Base-by-base conservation (phyloP, 1,140 invertebrate genomes). In the Ceratosolen solmsi region DNA sequence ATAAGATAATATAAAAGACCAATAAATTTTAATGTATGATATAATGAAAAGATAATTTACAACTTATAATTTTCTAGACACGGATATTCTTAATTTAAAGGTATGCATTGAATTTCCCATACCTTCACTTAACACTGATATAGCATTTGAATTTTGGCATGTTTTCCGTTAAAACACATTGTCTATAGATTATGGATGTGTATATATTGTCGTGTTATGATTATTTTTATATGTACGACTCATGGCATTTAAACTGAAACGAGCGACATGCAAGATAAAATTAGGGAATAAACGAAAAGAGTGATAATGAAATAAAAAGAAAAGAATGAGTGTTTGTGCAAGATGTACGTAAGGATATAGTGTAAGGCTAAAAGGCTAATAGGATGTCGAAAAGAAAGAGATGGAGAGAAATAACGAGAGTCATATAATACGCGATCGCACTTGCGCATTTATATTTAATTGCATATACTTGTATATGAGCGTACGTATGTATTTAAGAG, bases 221-320 rank as follows among this genome's bases (percentile, higher is more conserved):
- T 68, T 79, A 70, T 79, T 79, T 79, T 63, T 63, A 79, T 79
- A 63, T 15, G 63, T 54, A 38, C 60, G 41, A 79, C 76, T 79
- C 76, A 79, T 79, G 46, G 49, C 76, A 25, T 65, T 77, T 65
- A 77, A 77, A 49, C 36, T 33, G 58, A 77, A 77, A 77, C 58
- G 65, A 77, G 58, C 38, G 15, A 36, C 74, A n/a, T 15, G 22
- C 20, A 54, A 41, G 58, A 65, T 65, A 65, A 77, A 27, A 20
- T 54, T n/a, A 49, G 58, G 60, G 46, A 51, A 65, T 33, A 77
- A 63, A 49, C 58, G 49, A 33, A 65, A 49, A 63, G 58, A 46
- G 49, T 27, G 36, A 63, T 22, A 71, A 8, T 25, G 38, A 71
- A 15, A 51, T 25, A 33, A 15, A 51, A 33, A 17, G n/a, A n/a